Conservation (phyloP, 2,113 vertebrate species). For the Taxidea taxus region DNA sequence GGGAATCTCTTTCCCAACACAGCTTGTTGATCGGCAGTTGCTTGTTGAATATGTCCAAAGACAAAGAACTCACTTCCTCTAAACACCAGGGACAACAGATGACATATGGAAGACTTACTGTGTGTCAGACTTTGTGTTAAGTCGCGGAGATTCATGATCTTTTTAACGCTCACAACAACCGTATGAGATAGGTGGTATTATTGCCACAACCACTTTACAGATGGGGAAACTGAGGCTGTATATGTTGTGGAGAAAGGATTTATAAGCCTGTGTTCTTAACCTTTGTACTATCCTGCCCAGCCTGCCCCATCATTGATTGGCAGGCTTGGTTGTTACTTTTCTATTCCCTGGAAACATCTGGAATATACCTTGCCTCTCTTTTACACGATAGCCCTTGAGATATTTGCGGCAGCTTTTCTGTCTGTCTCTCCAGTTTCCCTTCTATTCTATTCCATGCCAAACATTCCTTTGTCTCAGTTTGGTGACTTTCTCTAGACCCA, state of each 20-base stretch:
- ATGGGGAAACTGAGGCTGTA: neutral
- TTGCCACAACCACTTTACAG: neutral
- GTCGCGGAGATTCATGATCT: neutral
- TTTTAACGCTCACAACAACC: neutral
- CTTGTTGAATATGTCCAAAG: constrained; percentile 31
- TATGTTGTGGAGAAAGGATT: neutral
- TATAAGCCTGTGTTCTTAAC: neutral
- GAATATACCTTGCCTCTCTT: neutral
- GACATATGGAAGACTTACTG: neutral
- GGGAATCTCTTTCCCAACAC: constrained; percentile 11
- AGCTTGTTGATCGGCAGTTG: neutral
- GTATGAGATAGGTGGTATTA: neutral
- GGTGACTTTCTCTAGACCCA: neutral
- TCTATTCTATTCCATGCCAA: neutral
- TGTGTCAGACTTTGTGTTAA: neutral
- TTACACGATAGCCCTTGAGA: neutral
- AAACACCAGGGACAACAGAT: neutral
- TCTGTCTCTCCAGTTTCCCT: neutral
- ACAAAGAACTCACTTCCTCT: constrained; percentile 51
- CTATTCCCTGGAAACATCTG: neutral
- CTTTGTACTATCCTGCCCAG: neutral
- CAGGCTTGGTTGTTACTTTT: neutral
- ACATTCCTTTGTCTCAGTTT: neutral
- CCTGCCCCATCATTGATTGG: neutral
- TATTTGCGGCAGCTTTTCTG: neutral